Base-by-base conservation (phyloP, 2,888 invertebrate species). In the Meandrusa payeni region DNA sequence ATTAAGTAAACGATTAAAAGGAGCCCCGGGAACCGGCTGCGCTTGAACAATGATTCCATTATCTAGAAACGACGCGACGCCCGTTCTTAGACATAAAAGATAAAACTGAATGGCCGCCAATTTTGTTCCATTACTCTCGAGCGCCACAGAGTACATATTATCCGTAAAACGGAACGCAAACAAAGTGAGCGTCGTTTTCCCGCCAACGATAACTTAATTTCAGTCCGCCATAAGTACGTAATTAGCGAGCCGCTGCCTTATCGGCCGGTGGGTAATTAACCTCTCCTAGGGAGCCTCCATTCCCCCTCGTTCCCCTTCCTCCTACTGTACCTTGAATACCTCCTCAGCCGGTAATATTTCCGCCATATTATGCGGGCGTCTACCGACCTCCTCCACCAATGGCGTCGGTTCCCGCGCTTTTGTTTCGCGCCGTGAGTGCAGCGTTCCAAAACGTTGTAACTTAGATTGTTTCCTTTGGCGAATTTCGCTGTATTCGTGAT, bases 161-260 rank as follows among this genome's bases (percentile, higher is more conserved):
- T 80, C 81, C 77, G 81, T 83, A 81, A 85, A 83, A 83, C 80
- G 83, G 81, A 81, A 83, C 76, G 82, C 83, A 85, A 85, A 86
- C 83, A 86, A 85, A 85, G 81, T 78, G 82, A 82, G 65, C 81
- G 82, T 81, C 83, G 82, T 76, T 81, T 77, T 72, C 76, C 77
- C 73, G 77, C 77, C 79, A 75, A 76, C 86, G 83, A 87, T 87
- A 87, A 87, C 85, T 83, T 87, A 87, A 86, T 87, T 86, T 85
- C 85, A 76, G 85, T 77, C 83, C 77, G 81, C 86, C 83, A 82
- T 87, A 87, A 87, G 87, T 87, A 85, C 81, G 83, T 87, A 86
- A 86, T 87, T 87, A 87, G 87, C 86, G 83, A 74, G 81, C 86
- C 85, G 75, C 78, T 87, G 85, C 85, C 87, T 87, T 86, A 87